Conservation (phyloP, 2,888 invertebrate genomes). For the Halictus ligatus region DNA sequence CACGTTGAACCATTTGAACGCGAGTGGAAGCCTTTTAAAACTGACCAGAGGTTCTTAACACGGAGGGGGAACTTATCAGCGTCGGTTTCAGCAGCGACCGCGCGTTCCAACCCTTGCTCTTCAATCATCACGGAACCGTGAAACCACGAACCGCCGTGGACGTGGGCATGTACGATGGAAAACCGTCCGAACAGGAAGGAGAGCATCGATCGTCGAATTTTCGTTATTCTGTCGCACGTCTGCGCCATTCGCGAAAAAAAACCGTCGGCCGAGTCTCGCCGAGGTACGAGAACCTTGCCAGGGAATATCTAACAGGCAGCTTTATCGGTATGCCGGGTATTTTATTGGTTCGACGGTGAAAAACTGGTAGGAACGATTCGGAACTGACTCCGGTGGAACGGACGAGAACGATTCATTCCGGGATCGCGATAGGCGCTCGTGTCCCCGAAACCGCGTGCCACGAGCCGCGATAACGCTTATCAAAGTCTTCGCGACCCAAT, state of each 20-base stretch:
- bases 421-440: background rate
- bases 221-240: background rate
- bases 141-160: background rate
- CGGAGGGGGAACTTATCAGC: background rate
- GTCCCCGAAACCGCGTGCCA: background rate
- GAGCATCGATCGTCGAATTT: background rate
- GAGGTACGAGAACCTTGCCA: background rate
- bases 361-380: background rate
- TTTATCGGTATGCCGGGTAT: background rate
- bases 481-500: conserved; percentile 20
- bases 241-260: background rate
- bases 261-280: background rate
- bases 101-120: background rate
- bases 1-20: background rate
- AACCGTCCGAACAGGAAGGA: background rate
- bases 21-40: conserved; percentile 1
- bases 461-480: conserved; percentile 37
- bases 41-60: background rate
- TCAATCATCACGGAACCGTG: background rate
- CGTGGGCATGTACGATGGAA: background rate
- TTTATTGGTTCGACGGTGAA: background rate
- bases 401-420: background rate
- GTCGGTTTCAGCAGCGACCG: background rate
- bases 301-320: background rate
- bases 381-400: background rate